phyloP scores from a whole-genome alignment of 2,113 vertebrate species.

The Nycticryphes semicollaris region DNA sequence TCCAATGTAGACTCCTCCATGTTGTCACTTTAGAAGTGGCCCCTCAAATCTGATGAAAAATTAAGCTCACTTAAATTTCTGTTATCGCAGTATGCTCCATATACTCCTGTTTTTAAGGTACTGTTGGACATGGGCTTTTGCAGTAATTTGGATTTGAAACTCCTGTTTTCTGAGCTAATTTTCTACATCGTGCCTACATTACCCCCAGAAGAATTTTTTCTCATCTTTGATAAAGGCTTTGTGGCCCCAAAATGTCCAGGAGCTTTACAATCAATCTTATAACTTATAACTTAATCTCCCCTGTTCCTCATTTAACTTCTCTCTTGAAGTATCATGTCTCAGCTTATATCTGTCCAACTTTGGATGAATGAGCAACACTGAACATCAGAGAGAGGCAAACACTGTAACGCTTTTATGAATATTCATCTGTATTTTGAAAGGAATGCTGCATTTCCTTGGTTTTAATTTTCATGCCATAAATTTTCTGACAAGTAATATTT shows the following conservation, averaged over 20 bases:
- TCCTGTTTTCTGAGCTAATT: not conserved
- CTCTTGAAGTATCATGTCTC: conserved; percentile 41
- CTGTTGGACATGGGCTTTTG: not conserved
- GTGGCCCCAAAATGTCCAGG: conserved; percentile 38
- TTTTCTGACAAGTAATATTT: conserved; percentile 20
- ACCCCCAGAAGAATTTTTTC: not conserved
- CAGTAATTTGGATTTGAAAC: not conserved
- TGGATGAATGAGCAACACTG: conserved; percentile 37
- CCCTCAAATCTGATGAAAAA: not conserved
- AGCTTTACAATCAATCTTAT: conserved; percentile 30
- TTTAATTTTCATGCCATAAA: conserved; percentile 22
- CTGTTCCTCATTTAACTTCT: conserved; percentile 43
- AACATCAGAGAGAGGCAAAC: conserved; percentile 51
- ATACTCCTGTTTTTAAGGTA: not conserved
- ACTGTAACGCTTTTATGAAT: conserved; percentile 39
- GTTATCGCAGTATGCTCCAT: not conserved
- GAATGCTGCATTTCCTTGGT: conserved; percentile 35
- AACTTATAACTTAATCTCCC: conserved; percentile 16
- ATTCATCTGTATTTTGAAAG: conserved; percentile 57
- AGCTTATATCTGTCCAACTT: conserved; percentile 27
- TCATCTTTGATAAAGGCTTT: conserved; percentile 9
- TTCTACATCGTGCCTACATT: not conserved
- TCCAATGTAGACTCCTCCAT: not conserved
- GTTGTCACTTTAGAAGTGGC: not conserved
- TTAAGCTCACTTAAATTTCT: not conserved